Evolutionary conservation across 2,888 invertebrate species (phyloP), one percentile per base, ranked within the genome.

Genomic region (Bombylius discolor): DNA sequence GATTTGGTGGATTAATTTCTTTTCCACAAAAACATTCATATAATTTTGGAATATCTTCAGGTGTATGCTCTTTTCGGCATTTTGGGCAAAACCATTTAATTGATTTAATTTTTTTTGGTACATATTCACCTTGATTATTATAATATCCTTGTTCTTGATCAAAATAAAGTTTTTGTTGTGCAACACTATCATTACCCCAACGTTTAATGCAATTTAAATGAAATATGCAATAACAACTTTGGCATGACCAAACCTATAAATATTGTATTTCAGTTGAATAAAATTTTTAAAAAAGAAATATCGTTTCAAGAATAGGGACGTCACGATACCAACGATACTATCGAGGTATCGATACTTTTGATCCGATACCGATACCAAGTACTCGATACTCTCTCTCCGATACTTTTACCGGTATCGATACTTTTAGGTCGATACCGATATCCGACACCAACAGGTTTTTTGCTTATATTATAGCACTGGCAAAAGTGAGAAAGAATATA

Each of bases 21-120:
- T 89, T 89, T 12, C 82, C 83, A 73, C 96, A 96, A 69, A 88
- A 96, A 69, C 96, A 96, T 53, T 77, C 74, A 71, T 96, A 96
- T 52, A 80, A 79, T 4, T 78, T 78, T 1, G 95, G 95, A 62
- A 85, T 79, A 58, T 79, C 75, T 11, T 73, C 69, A 1, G 82
- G 80, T 13, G 71, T 70, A 69, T 93, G 95, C 53, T 90, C 85
- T 53, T 78, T 76, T 6, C 96, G 81, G 69, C 96, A 96, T 73
- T 95, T 95, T 0, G 93, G 92, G 66, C 92, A 85, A 64, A 81
- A 81, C 84, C 84, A 85, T 62, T 78, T 78, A 12, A 81, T 70
- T 64, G 76, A 76, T 58, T 74, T 75, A 3, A 67, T 54, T 56
- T 71, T 69, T 3, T 70, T 68, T 13, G 78, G 75, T 4, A 76